Base-by-base conservation (phyloP, 1,140 invertebrate genomes). In the Armadillidium nasatum region DNA sequence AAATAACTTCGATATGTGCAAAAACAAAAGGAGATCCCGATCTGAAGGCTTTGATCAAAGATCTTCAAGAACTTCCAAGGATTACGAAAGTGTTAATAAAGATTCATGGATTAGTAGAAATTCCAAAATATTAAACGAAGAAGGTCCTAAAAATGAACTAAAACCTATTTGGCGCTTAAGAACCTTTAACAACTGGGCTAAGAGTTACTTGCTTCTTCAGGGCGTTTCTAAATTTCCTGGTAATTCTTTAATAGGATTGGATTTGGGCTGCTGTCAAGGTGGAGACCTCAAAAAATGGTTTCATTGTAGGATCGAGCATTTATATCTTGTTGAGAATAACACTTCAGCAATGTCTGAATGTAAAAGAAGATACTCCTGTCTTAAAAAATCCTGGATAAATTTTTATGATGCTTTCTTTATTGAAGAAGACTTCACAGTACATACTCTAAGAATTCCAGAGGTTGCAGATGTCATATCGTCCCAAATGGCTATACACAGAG, bases 231-330 rank as follows among this genome's bases (percentile, higher is more conserved):
- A 60, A 19, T 60, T 60, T 7, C 50, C 50, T 13, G 50, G 50
- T 7, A 60, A 60, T 60, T 60, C 50, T 60, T 60, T 60, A 60
- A 60, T 19, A 60, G 50, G 50, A 60, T 7, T 60, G 11, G 50
- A 60, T 60, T 19, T 60, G 11, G 50, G 50, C 11, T 60, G 50
- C 7, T 3, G 50, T 60, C 50, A 60, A 60, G 50, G 50, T 15
- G 50, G 50, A 60, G 50, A 60, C 50, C 19, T 60, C 19, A 60
- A 60, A 60, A 60, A 60, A 60, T 60, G 50, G 50, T 60, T 60
- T 60, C 50, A 60, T 19, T 60, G 50, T 60, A 60, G 50, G 19
- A 19, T 60, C 19, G 50, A 60, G 19, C 50, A 60, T 60, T 7
- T 60, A 13, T 60, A 60, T 60, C 19, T 60, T 15, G 50, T 60